A percentile compares a stretch with the other conserved stretches of the same genome.
These are phyloP conservation scores for Tetraodon nigroviridis DNA, from an alignment of 2,113 vertebrate species.

Conservation along the genomic window DNA sequence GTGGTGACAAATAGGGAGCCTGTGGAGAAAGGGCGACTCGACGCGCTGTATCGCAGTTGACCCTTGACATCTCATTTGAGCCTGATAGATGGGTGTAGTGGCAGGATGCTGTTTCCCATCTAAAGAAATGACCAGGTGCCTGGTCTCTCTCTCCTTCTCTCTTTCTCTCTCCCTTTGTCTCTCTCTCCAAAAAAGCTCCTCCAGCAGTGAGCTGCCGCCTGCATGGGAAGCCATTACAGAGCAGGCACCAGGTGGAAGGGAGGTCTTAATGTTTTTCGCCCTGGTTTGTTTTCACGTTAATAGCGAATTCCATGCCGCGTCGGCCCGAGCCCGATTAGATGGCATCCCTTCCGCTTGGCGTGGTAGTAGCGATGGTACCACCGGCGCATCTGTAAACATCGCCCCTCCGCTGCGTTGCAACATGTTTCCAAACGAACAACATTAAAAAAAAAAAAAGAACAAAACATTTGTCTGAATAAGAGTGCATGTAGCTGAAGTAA, in stretches of 20 bases:
- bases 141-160: conserved; percentile 6
- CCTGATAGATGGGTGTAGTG: conserved; percentile 60
- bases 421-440: too few species aligned
- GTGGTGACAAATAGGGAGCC: conserved; percentile 58
- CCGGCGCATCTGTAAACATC: too few species aligned
- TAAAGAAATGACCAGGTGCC: conserved; percentile 49
- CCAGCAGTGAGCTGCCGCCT: conserved; percentile 2
- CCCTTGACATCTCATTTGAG: conserved; percentile 55
- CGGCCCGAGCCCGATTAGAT: too few species aligned
- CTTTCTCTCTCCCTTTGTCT: too few species aligned
- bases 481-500: too few species aligned
- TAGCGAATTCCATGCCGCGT: too few species aligned
- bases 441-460: too few species aligned
- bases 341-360: too few species aligned
- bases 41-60: conserved; percentile 52
- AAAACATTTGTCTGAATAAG: too few species aligned
- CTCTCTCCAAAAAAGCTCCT: conserved; percentile 22
- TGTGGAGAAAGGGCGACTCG: conserved; percentile 51
- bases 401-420: too few species aligned
- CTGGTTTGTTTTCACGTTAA: not conserved
- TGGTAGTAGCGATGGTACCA: too few species aligned
- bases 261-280: not conserved
- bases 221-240: not conserved
- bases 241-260: not conserved
- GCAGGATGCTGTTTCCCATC: conserved; percentile 39